Base-by-base conservation (phyloP, 64 coral and sea anemone species). In the Pachyseris speciosa region DNA sequence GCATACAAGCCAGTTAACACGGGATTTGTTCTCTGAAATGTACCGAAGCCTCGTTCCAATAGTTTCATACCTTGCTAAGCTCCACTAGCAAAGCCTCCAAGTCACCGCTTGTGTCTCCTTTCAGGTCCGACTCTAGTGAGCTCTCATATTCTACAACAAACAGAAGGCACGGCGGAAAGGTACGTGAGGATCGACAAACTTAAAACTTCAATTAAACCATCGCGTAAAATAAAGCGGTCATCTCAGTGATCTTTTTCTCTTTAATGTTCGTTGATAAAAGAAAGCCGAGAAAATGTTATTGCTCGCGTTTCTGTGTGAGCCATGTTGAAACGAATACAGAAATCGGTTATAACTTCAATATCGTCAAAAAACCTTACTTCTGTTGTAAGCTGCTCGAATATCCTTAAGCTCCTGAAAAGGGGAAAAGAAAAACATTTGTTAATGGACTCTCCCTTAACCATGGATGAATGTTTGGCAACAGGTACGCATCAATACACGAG, bases 81-180 rank as follows among this genome's bases (percentile, higher is more conserved):
- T 94, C 73, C 17, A 94, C 73, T 9, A 94, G 85, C 29, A 94
- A 76, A 63, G 84, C 88, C 52, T 94, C 91, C 19, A 94, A 60
- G 59, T 94, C 91, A n/a, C 91, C 91, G 16, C 84, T 94, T 12
- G 91, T 94, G 50, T 94, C 91, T 57, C 91, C 91, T 72, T 83
- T 87, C 6, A 94, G 64, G 48, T 94, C 91, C n/a, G 51, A 32
- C 45, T 94, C 91, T 44, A 94, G 33, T 22, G 91, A 70, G 20
- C 76, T 59, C 0, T 94, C 64, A 31, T 86, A 94, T 61, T 94
- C 91, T 94, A n/a, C 17, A 19, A 39, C 7, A 28, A 40, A 40
- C 31, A 41, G 49, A 41, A 81, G 26, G 8, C n/a, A n/a, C n/a
- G n/a, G n/a, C n/a, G n/a, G n/a, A n/a, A n/a, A n/a, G n/a, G 19